Base-by-base conservation (phyloP, 92 coral and sea anemone species). In the Meandrina meandrites region DNA sequence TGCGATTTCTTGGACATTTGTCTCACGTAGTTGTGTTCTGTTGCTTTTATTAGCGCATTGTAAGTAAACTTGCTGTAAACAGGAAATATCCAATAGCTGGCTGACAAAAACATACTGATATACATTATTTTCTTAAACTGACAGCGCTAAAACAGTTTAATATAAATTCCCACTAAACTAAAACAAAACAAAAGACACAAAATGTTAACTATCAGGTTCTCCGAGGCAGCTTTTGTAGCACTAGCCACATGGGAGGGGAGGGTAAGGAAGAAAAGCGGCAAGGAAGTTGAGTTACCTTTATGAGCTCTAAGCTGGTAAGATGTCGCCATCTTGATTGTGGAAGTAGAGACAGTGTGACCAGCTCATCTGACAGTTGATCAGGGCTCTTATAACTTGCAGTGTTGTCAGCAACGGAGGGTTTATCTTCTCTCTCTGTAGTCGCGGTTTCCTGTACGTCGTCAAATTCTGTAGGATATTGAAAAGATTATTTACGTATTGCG, bases 311-410 rank as follows among this genome's bases (percentile, higher is more conserved):
- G 86, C 94, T 97, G 40, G 98, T 93, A 35, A 97, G 92, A 76
- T 93, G 94, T 74, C 98, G 87, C 99, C 99, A 97, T 75, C 99
- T 89, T 89, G 99, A 95, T 79, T 97, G 96, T 18, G 99, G 99
- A 27, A 97, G 88, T 56, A 97, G 91, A 32, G 99, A 97, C 28
- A 97, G 86, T 35, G 99, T 97, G n/a, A 97, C 91, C 34, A 97
- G 95, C 47, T 97, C 97, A 83, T 93, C 91, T 1, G 99, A 93
- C 58, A 97, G 89, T 68, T 97, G 99, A 71, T 97, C 99, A 50
- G 99, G 99, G 77, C 97, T 91, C 76, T 97, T 97, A 62, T 90
- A 94, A 36, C 87, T 84, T 16, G 64, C 81, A 4, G 81, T 84
- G 40, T 28, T 30, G 48, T 35, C 27, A 0, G 34, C 81, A 71